Conservation (phyloP, 2,113 vertebrate genomes). For the Lasiurus borealis region DNA sequence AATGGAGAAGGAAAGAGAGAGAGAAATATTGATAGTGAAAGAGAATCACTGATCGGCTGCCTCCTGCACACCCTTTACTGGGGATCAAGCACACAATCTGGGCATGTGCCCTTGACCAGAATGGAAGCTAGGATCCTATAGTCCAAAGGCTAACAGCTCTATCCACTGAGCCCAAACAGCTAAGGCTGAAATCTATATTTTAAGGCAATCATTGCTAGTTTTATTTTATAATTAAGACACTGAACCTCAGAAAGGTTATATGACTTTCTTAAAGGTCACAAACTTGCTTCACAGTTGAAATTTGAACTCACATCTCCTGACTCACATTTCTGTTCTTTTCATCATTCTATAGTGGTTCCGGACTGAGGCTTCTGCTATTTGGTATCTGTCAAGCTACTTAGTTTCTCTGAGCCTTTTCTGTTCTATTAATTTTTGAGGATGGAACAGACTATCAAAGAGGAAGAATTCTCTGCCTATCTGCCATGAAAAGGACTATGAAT, state of each 20-base stretch:
- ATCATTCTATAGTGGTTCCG: neutral
- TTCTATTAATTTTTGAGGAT: neutral
- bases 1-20: no score
- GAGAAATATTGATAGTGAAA: no score
- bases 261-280: neutral
- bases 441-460: neutral
- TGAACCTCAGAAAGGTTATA: neutral
- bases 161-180: no score
- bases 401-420: neutral
- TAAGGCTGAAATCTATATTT: neutral
- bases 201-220: neutral
- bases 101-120: no score
- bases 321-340: neutral
- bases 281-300: conserved; percentile 21
- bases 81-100: no score
- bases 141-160: no score
- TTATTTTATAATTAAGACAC: neutral
- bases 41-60: no score
- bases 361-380: neutral
- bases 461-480: neutral
- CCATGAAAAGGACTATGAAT: neutral
- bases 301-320: neutral
- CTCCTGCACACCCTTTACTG: no score
- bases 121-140: no score
- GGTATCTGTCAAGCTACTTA: neutral